Evolutionary conservation across 2,113 vertebrate species (phyloP), one percentile per base, ranked within the genome.

Genomic region (Macroglossus sobrinus): DNA sequence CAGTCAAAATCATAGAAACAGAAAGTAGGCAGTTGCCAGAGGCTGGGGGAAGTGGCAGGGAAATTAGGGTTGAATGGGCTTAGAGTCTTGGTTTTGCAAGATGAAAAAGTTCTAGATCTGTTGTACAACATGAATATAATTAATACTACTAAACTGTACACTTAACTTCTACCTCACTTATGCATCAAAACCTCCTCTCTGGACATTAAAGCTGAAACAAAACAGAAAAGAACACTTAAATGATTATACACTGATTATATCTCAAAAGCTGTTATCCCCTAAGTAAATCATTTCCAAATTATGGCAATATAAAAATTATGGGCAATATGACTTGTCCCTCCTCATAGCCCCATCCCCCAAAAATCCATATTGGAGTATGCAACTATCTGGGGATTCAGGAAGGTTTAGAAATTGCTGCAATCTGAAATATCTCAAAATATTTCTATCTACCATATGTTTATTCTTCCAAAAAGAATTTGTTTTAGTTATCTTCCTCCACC

Each of bases 381-480:
- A 81, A 79, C 71, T 69, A 55, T 16, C 43, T 61, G 28, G 64
- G 21, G 47, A 71, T 33, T 55, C 2, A 57, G 19, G 13, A n/a
- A n/a, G 19, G 5, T 43, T 75, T 43, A 59, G 64, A 28, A 63
- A 64, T 10, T 35, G 45, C 5, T 18, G 33, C 38, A 55, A 13
- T 40, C 18, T 71, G 74, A 82, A 76, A 3, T 22, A 55, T n/a
- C 35, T 61, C 0, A 64, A 64, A 87, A 18, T 71, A 79, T 40
- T 40, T 92, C 84, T 80, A 30, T 47, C 68, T 84, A 47, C 35
- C 11, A 28, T 8, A 18, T 0, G 75, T 92, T 61, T 21, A 88
- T 4, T 91, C 63, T 94, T 45, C 76, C 38, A 50, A 91, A 92
- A 53, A 84, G 79, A 80, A 94, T 26, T 30, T 4, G 61, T 61